These are phyloP conservation scores for Lydus trimaculatus DNA, from an alignment of 2,888 invertebrate genomes.

Conservation along the genomic window DNA sequence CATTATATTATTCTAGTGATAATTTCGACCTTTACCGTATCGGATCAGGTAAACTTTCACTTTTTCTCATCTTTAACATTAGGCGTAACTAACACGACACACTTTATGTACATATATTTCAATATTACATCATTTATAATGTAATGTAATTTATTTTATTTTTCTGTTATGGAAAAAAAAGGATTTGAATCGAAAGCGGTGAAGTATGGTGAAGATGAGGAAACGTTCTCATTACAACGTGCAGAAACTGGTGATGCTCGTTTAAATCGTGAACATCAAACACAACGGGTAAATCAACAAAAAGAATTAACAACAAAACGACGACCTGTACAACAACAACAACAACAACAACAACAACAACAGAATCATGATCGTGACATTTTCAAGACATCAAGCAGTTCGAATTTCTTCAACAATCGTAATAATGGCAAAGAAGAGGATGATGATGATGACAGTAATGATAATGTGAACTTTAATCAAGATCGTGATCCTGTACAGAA, in stretches of 20 bases:
- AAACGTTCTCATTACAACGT: constrained; percentile 75
- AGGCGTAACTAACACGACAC: constrained; percentile 20
- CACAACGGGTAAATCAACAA: constrained; percentile 57
- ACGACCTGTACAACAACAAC: constrained; percentile 48
- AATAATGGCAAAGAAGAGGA: constrained; percentile 69
- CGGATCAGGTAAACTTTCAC: constrained; percentile 68
- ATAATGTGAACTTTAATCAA: constrained; percentile 61
- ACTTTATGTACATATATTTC: not conserved
- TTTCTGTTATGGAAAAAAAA: constrained; percentile 32
- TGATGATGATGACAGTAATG: constrained; percentile 58
- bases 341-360: constrained; percentile 45
- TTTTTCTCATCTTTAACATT: constrained; percentile 30
- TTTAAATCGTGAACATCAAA: constrained; percentile 57
- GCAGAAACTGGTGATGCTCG: constrained; percentile 71
- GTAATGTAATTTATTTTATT: not conserved
- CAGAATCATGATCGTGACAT: constrained; percentile 64
- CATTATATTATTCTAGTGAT: constrained; percentile 81
- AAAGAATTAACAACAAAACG: constrained; percentile 41
- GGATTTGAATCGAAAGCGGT: constrained; percentile 74
- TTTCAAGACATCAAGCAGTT: constrained; percentile 75
- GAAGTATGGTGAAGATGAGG: constrained; percentile 71
- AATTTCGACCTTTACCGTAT: constrained; percentile 86
- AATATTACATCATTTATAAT: constrained; percentile 1
- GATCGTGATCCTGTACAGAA: constrained; percentile 58
- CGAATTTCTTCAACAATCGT: constrained; percentile 76